These are phyloP conservation scores for Crocallis elinguaria DNA, from an alignment of 2,888 invertebrate species.

Conservation along the genomic window DNA sequence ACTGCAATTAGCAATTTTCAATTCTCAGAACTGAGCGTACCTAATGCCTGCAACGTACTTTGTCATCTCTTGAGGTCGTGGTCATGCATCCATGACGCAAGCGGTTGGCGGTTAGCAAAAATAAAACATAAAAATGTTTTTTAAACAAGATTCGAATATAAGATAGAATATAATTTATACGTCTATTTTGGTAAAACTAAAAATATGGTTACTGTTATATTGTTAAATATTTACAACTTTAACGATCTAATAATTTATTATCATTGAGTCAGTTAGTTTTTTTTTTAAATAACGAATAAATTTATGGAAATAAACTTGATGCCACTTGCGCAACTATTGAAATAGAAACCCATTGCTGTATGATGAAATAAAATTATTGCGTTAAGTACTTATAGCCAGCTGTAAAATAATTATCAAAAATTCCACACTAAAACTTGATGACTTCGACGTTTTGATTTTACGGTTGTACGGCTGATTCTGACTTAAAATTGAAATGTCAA, in stretches of 20 bases:
- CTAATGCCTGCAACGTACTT: not conserved
- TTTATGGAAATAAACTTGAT: too few relatives aligned
- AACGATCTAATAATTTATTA: too few relatives aligned
- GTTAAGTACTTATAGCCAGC: too few relatives aligned
- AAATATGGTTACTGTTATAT: not conserved
- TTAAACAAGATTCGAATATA: conserved; percentile 7
- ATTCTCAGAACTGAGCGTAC: conserved; percentile 12
- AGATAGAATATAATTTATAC: not conserved
- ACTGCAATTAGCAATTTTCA: too few relatives aligned
- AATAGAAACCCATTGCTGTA: too few relatives aligned
- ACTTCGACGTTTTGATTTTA: conserved; percentile 4
- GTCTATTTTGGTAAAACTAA: not conserved
- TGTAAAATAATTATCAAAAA: conserved; percentile 17
- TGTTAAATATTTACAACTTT: too few relatives aligned
- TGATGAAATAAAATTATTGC: too few relatives aligned
- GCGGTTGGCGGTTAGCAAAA: conserved; percentile 25
- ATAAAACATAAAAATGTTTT: conserved; percentile 11
- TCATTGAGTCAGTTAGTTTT: too few relatives aligned
- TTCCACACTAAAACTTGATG: conserved; percentile 21
- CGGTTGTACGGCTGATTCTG: conserved; percentile 11
- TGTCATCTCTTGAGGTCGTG: conserved; percentile 32
- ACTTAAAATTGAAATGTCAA: conserved; percentile 23
- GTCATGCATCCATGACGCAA: conserved; percentile 36
- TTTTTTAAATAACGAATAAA: too few relatives aligned
- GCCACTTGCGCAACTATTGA: too few relatives aligned